These are phyloP conservation scores for Gambusia affinis DNA, from an alignment of 2,113 vertebrate genomes.

Conservation along the genomic window DNA sequence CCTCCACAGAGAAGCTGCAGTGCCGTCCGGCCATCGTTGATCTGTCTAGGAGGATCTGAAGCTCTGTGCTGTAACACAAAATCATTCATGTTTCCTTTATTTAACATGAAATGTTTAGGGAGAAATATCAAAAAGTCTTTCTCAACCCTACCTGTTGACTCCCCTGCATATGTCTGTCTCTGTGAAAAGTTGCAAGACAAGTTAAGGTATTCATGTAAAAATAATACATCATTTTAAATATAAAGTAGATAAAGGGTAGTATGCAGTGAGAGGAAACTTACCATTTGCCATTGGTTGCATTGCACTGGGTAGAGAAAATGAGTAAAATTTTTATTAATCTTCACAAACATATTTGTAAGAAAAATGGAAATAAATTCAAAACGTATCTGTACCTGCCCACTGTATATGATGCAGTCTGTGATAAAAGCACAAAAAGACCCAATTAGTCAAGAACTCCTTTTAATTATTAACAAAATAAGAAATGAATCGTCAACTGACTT, in stretches of 20 bases:
- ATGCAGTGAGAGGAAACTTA: slow-evolving; percentile 33
- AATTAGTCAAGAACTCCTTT: too few relatives aligned
- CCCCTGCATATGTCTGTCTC: slow-evolving; percentile 63
- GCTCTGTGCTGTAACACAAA: slow-evolving; percentile 52
- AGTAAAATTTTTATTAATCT: neutral
- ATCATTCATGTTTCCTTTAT: neutral
- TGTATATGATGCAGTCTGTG: slow-evolving; percentile 70
- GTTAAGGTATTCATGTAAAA: neutral
- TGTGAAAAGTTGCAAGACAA: slow-evolving; percentile 31
- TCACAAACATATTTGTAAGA: neutral
- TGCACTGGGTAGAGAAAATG: slow-evolving; percentile 62
- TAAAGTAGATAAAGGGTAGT: neutral
- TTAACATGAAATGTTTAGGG: neutral
- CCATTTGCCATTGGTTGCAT: slow-evolving; percentile 55
- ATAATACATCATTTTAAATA: neutral
- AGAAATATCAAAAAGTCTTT: neutral
- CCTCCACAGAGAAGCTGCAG: slow-evolving; percentile 63
- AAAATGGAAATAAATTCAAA: too few relatives aligned
- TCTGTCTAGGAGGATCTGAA: slow-evolving; percentile 38
- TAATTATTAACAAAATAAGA: too few relatives aligned
- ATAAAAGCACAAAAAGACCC: slow-evolving; percentile 4
- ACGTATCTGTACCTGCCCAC: slow-evolving; percentile 62
- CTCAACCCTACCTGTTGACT: slow-evolving; percentile 70
- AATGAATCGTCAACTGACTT: too few relatives aligned
- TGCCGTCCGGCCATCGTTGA: neutral